Evolutionary conservation across 2,888 invertebrate species (phyloP).

Genomic region (Scaptomyza flava): DNA sequence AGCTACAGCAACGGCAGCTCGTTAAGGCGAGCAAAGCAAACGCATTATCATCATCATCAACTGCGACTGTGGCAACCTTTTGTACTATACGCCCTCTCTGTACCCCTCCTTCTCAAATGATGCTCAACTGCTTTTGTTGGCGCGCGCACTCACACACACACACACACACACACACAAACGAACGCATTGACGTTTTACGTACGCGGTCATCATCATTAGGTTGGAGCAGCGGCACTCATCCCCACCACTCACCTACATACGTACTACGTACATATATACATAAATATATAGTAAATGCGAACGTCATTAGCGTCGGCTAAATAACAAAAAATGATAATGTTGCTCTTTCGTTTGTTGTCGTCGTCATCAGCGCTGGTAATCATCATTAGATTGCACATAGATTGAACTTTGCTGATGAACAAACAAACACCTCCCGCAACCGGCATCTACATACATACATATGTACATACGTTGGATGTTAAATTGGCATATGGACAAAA

Average conservation of each 20-base stretch:
- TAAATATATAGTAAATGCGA: constrained; percentile 61
- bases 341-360: constrained; percentile 55
- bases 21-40: constrained; percentile 71
- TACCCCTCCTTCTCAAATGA: constrained; percentile 35
- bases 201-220: constrained; percentile 83
- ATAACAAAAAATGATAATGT: constrained; percentile 80
- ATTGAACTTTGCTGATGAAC: constrained; percentile 25
- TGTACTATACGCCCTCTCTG: constrained; percentile 30
- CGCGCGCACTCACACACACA: constrained; percentile 42
- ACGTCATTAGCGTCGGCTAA: constrained; percentile 81
- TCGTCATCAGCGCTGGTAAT: constrained; percentile 69
- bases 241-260: constrained; percentile 13
- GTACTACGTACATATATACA: constrained; percentile 3
- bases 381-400: constrained; percentile 78
- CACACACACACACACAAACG: constrained; percentile 32
- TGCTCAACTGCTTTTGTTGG: constrained; percentile 64
- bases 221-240: constrained; percentile 50
- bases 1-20: constrained; percentile 48
- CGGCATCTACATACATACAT: constrained; percentile 6
- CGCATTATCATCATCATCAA: constrained; percentile 78
- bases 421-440: constrained; percentile 21
- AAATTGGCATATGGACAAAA: constrained; percentile 20
- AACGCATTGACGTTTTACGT: constrained; percentile 21
- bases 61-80: constrained; percentile 43
- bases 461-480: background rate